These are phyloP conservation scores for Dendropsophus ebraccatus DNA, from an alignment of 2,113 vertebrate species.

Conservation along the genomic window DNA sequence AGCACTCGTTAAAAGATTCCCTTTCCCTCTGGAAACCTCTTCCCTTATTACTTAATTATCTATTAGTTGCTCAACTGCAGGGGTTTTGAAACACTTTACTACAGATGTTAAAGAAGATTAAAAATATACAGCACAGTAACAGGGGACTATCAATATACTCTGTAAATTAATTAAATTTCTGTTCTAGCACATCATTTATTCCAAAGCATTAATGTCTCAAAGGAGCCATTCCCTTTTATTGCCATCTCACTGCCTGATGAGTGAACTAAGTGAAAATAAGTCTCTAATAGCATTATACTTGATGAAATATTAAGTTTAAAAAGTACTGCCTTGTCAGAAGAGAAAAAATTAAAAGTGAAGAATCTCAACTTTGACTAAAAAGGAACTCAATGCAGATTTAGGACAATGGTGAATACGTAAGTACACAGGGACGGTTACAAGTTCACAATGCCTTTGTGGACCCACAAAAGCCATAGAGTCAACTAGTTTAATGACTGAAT, in stretches of 20 bases:
- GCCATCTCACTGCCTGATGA: slow-evolving; percentile 94
- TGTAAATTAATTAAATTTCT: slow-evolving; percentile 99
- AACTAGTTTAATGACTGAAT: neutral
- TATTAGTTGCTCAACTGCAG: slow-evolving; percentile 83
- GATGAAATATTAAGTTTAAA: slow-evolving; percentile 93
- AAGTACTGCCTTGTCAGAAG: slow-evolving; percentile 72
- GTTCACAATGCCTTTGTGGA: neutral
- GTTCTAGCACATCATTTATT: slow-evolving; percentile 99
- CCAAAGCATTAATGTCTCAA: slow-evolving; percentile 91
- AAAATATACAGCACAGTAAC: slow-evolving; percentile 96
- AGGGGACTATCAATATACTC: slow-evolving; percentile 99
- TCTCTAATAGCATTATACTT: slow-evolving; percentile 94
- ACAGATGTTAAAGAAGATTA: slow-evolving; percentile 98
- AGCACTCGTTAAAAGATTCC: slow-evolving; percentile 71
- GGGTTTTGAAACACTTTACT: slow-evolving; percentile 85
- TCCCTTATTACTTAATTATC: slow-evolving; percentile 84
- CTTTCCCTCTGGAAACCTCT: slow-evolving; percentile 76
- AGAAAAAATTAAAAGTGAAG: slow-evolving; percentile 63
- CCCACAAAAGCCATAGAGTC: neutral
- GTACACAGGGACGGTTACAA: neutral
- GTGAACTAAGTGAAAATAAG: slow-evolving; percentile 94
- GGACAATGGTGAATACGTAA: neutral
- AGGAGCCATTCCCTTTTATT: slow-evolving; percentile 98
- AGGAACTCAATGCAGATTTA: slow-evolving; percentile 51
- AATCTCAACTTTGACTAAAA: slow-evolving; percentile 39